Evolutionary conservation across 2,113 vertebrate genomes (phyloP), one percentile per base, ranked within the genome.

Genomic region (Ophiodon elongatus): DNA sequence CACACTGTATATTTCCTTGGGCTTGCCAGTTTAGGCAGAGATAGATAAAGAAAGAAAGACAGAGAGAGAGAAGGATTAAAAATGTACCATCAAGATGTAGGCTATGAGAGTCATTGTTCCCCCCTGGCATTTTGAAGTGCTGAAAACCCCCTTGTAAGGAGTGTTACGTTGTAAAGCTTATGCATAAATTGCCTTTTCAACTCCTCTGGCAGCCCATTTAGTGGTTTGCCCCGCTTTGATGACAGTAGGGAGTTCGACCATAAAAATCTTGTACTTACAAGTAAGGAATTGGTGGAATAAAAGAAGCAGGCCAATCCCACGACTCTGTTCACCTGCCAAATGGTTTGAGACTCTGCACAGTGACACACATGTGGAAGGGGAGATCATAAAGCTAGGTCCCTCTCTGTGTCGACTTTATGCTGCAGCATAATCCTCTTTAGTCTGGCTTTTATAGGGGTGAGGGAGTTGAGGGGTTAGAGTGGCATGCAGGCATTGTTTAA

Each of bases 321-420:
- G 57, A 86, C 77, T 83, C 69, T 45, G 57, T 87, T 88, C 79
- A 85, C 80, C 86, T 89, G 88, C 88, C 86, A 93, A 85, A 83
- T 66, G 41, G 64, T 80, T 83, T 74, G 68, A 86, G 60, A 86
- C 59, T 59, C 35, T 76, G 68, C 86, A 71, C 41, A 56, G 79
- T 79, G 87, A 75, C 80, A 80, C 75, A 89, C 45, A 83, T 84
- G 83, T 84, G 77, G 74, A 85, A 71, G 56, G 15, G 25, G 73
- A 68, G 60, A 66, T 79, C 89, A 76, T 90, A 91, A 91, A 92
- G 90, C 81, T 4, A 73, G 70, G 77, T 88, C 77, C 70, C 79
- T 64, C 68, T 83, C 70, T 72, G 76, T 85, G 90, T 87, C 37
- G 65, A 88, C 63, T 85, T 80, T 71, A 89, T 80, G 72, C 83